phyloP scores from a whole-genome alignment of 2,113 vertebrate genomes.

The Salvator merianae region DNA sequence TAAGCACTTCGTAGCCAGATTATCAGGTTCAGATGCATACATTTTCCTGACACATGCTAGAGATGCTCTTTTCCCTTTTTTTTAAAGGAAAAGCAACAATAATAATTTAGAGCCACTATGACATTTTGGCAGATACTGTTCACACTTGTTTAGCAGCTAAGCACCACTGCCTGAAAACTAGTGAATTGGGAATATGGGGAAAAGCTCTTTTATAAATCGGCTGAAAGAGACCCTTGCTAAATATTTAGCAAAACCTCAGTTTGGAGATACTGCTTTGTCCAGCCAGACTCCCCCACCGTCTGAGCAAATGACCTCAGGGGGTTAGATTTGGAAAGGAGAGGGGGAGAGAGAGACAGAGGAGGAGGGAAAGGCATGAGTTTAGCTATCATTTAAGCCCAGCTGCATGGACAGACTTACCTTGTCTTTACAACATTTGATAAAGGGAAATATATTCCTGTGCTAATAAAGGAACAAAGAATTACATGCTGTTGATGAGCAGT shows the following conservation, averaged over 20 bases:
- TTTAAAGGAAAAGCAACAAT: not conserved
- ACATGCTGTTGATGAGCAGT: not conserved
- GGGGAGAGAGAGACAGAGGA: not conserved
- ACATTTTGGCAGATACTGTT: not conserved
- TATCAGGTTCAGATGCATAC: not conserved
- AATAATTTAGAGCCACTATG: too few relatives aligned
- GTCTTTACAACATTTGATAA: not conserved
- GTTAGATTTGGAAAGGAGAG: not conserved
- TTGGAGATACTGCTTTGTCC: conserved; percentile 74
- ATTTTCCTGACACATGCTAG: too few relatives aligned
- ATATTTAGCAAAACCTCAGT: conserved; percentile 12
- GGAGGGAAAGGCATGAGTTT: not conserved
- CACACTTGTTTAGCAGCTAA: not conserved
- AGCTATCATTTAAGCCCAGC: not conserved
- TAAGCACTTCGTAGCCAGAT: too few relatives aligned
- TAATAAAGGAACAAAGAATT: not conserved
- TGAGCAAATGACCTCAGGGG: conserved; percentile 25
- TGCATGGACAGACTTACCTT: not conserved
- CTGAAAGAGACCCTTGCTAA: not conserved
- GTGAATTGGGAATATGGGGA: not conserved
- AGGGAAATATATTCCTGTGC: not conserved
- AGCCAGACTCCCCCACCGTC: conserved; percentile 34
- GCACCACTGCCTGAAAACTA: not conserved
- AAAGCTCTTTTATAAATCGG: not conserved
- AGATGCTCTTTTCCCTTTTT: not conserved